These are phyloP conservation scores for Macropodus opercularis DNA, from an alignment of 2,797 vertebrate species.

Conservation along the genomic window DNA sequence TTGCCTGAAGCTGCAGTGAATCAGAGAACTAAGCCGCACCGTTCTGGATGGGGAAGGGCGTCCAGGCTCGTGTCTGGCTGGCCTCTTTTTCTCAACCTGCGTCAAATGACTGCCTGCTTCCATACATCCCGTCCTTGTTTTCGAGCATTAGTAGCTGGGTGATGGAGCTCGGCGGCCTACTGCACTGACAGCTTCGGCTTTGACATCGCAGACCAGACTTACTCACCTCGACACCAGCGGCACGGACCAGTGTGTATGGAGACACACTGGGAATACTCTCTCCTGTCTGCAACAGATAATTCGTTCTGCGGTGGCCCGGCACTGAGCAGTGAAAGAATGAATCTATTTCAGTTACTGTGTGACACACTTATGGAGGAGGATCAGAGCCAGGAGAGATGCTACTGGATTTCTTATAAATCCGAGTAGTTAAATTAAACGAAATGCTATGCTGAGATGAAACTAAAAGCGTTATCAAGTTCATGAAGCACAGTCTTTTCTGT, in stretches of 20 bases:
- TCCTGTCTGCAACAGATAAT: conserved; percentile 34
- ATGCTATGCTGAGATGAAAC: conserved; percentile 3
- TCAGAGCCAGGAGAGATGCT: conserved; percentile 13
- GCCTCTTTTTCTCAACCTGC: conserved; percentile 19
- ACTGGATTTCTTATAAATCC: conserved; percentile 11
- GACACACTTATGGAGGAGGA: conserved; percentile 22
- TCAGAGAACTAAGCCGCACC: conserved; percentile 9
- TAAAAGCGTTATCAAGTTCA: background rate
- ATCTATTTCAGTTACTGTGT: conserved; percentile 37
- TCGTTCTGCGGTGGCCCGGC: conserved; percentile 35
- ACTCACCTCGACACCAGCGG: conserved; percentile 27
- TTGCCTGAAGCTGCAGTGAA: conserved; percentile 23
- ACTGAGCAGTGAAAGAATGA: conserved; percentile 15
- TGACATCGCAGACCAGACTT: conserved; percentile 45
- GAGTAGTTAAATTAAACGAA: background rate
- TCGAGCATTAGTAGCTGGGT: conserved; percentile 12
- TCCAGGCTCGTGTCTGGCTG: conserved; percentile 21
- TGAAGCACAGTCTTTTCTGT: background rate
- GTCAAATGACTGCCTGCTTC: conserved; percentile 8
- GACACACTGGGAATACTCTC: conserved; percentile 18
- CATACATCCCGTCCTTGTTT: conserved; percentile 6
- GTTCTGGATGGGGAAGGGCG: conserved; percentile 11
- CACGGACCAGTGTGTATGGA: background rate
- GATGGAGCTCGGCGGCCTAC: conserved; percentile 21
- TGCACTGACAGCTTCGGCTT: conserved; percentile 16